phyloP scores from a whole-genome alignment of 2,797 vertebrate genomes.

The Etheostoma nigrum region DNA sequence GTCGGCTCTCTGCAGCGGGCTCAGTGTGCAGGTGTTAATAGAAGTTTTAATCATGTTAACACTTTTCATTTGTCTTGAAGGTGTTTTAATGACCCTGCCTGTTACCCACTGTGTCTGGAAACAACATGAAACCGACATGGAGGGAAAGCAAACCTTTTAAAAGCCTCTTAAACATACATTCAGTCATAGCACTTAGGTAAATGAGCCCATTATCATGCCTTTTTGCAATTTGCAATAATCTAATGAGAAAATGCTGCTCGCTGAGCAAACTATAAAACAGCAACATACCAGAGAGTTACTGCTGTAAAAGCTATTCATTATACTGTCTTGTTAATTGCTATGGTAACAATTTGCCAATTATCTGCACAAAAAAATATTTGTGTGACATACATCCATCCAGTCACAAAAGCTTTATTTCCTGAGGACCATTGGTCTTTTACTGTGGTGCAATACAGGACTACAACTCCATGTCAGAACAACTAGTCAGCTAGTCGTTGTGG shows the following conservation, averaged over 20 bases:
- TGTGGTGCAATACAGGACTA: neutral
- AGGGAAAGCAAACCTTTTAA: constrained; percentile 48
- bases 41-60: constrained; percentile 54
- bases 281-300: constrained; percentile 57
- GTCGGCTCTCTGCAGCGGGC: neutral
- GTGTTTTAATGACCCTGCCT: constrained; percentile 71
- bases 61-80: constrained; percentile 57
- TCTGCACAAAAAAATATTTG: constrained; percentile 62
- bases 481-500: no score
- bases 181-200: constrained; percentile 76
- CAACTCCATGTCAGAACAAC: no score
- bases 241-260: constrained; percentile 79
- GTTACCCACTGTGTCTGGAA: constrained; percentile 66
- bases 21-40: constrained; percentile 49
- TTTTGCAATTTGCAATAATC: constrained; percentile 79
- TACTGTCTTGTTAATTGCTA: constrained; percentile 57
- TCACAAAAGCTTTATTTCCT: constrained; percentile 26
- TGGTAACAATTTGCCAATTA: constrained; percentile 82
- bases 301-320: constrained; percentile 76
- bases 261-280: constrained; percentile 72
- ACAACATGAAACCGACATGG: constrained; percentile 46
- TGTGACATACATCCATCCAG: constrained; percentile 60
- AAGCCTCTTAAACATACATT: constrained; percentile 71
- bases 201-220: constrained; percentile 72
- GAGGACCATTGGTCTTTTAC: neutral